Evolutionary conservation across 2,888 invertebrate species (phyloP), one percentile per base, ranked within the genome.

Genomic region (Chrysopilus asiliformis): DNA sequence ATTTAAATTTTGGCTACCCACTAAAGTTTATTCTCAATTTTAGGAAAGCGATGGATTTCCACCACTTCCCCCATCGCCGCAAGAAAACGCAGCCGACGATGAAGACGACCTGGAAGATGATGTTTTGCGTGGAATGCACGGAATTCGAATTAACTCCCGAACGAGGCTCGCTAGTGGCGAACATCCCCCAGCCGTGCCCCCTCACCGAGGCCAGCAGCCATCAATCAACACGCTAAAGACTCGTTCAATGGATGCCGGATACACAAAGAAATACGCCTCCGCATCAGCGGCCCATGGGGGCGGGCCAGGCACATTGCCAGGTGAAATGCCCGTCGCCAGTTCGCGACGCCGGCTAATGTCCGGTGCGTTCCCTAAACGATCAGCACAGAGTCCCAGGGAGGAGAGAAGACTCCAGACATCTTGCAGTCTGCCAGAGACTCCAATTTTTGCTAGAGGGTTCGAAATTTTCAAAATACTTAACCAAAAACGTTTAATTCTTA

Each of bases 361-460:
- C 36, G 58, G 58, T 24, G 65, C 59, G 34, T 60, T 58, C 39
- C 59, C 61, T 19, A 61, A 69, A 49, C 54, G 68, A 4, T 55
- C 65, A n/a, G 66, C 66, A 32, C 69, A 68, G 44, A 68, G 68
- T 45, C 67, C 71, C 27, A 68, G 72, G 29, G 72, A 76, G 34
- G 77, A 76, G 32, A 64, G 63, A 45, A 71, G 71, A 44, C 56
- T 85, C 58, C 85, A 85, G 60, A 85, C 85, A 4, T 85, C 85
- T 1, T 85, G 84, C 48, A 85, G 85, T 52, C 66, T 86, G 40
- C 86, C 86, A n/a, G 86, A 86, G 65, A 86, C 86, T 2, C 85
- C 86, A 1, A 84, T 86, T 43, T 86, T 86, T 59, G 82, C 84
- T 4, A 70, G 86, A 46, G 83, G 83, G 63, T 62, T 44, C 12